phyloP scores from a whole-genome alignment of 2,888 invertebrate genomes.

The Drosophila borealis region DNA sequence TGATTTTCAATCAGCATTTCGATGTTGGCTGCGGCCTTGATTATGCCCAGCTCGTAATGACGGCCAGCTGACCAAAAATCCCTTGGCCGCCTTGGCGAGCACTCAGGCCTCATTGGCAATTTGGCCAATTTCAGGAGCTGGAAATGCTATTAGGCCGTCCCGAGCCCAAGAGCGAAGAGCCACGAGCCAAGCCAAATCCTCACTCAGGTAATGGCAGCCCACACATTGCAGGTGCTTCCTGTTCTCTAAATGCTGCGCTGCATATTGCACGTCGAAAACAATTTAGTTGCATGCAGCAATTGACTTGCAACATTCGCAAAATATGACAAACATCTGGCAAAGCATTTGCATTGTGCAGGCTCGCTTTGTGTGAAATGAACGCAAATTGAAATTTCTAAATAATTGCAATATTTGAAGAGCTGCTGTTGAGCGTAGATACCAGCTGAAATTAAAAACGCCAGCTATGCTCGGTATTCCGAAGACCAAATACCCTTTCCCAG shows the following conservation, averaged over 20 bases:
- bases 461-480: background rate
- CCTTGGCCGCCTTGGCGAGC: slow-evolving; percentile 7
- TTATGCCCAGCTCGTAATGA: slow-evolving; percentile 20
- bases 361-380: slow-evolving; percentile 28
- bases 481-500: background rate
- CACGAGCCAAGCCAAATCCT: background rate
- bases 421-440: slow-evolving; percentile 1
- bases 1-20: slow-evolving; percentile 70
- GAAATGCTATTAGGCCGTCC: slow-evolving; percentile 46
- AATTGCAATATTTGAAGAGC: slow-evolving; percentile 48
- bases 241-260: slow-evolving; percentile 18
- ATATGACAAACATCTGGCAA: slow-evolving; percentile 15
- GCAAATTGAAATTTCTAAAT: slow-evolving; percentile 69
- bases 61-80: slow-evolving; percentile 11
- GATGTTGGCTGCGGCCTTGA: slow-evolving; percentile 38
- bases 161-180: no score
- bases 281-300: slow-evolving; percentile 40
- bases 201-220: background rate
- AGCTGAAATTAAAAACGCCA: slow-evolving; percentile 48
- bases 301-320: slow-evolving; percentile 24
- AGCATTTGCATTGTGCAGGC: background rate
- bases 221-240: slow-evolving; percentile 9
- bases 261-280: slow-evolving; percentile 46
- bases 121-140: slow-evolving; percentile 3
- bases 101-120: slow-evolving; percentile 51